Percentiles rank a stretch among this genome's conserved stretches.
Evolutionary conservation across 2,797 vertebrate species (phyloP).

Genomic region (Rhinella marina): DNA sequence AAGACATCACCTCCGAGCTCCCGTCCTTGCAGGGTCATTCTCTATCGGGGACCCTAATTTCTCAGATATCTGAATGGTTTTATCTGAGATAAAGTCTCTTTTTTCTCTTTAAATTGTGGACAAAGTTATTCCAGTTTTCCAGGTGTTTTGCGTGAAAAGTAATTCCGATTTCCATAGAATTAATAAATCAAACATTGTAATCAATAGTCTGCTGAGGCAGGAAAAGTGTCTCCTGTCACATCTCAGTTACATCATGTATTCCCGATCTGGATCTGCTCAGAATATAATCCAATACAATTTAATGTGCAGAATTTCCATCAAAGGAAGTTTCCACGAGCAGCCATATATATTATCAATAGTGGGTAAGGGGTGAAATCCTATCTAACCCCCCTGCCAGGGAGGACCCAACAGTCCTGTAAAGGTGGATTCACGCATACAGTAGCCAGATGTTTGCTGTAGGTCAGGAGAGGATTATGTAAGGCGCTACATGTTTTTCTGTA

Average conservation of each 20-base stretch:
- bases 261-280: not conserved
- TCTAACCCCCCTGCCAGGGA: no score
- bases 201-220: not conserved
- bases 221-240: not conserved
- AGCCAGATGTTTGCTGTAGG: no score
- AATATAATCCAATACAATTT: not conserved
- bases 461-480: no score
- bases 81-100: not conserved
- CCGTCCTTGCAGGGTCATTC: not conserved
- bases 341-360: not conserved
- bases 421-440: no score
- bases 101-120: not conserved
- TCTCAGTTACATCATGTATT: not conserved
- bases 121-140: not conserved
- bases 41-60: not conserved
- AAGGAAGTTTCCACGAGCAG: not conserved
- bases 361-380: not conserved
- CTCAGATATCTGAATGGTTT: not conserved
- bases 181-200: slow-evolving; percentile 4
- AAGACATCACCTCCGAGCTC: not conserved
- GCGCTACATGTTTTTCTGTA: no score
- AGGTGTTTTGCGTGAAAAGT: not conserved
- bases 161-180: not conserved
- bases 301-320: not conserved
- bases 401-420: not conserved